Conservation (phyloP, 2,797 vertebrate genomes). For the Denticeps clupeoides region DNA sequence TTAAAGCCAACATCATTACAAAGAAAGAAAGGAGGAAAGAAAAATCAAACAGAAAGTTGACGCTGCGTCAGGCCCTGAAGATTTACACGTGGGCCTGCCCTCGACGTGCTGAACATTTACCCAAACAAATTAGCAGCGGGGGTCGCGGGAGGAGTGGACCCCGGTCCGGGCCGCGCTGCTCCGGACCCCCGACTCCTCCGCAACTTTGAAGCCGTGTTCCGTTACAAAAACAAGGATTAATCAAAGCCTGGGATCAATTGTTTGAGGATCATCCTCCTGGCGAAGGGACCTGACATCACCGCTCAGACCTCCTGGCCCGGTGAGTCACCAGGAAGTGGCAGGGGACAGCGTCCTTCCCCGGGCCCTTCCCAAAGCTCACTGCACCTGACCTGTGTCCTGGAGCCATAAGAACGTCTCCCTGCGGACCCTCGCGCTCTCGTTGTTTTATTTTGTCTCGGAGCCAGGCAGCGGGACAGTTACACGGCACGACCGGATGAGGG, state of each 20-base stretch:
- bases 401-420: no score
- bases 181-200: background rate
- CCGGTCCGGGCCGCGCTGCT: background rate
- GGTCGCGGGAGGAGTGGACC: slow-evolving; percentile 40
- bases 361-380: no score
- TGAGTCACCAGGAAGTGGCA: slow-evolving; percentile 39
- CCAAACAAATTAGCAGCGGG: slow-evolving; percentile 50
- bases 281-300: slow-evolving; percentile 50
- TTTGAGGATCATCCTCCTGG: slow-evolving; percentile 30
- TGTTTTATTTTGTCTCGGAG: slow-evolving; percentile 46
- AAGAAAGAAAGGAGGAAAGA: slow-evolving; percentile 19
- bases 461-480: slow-evolving; percentile 24
- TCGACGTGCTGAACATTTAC: slow-evolving; percentile 45
- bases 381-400: no score
- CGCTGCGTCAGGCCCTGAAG: slow-evolving; percentile 23
- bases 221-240: slow-evolving; percentile 64
- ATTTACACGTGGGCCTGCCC: slow-evolving; percentile 47
- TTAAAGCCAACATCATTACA: background rate
- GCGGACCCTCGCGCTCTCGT: slow-evolving; percentile 1
- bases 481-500: background rate
- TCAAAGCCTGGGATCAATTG: slow-evolving; percentile 56
- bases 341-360: slow-evolving; percentile 38
- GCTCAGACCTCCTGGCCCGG: slow-evolving; percentile 38
- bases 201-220: slow-evolving; percentile 62
- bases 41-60: slow-evolving; percentile 14